These are phyloP conservation scores for Thaumatotibia leucotreta DNA, from an alignment of 1,140 invertebrate genomes.

Conservation along the genomic window DNA sequence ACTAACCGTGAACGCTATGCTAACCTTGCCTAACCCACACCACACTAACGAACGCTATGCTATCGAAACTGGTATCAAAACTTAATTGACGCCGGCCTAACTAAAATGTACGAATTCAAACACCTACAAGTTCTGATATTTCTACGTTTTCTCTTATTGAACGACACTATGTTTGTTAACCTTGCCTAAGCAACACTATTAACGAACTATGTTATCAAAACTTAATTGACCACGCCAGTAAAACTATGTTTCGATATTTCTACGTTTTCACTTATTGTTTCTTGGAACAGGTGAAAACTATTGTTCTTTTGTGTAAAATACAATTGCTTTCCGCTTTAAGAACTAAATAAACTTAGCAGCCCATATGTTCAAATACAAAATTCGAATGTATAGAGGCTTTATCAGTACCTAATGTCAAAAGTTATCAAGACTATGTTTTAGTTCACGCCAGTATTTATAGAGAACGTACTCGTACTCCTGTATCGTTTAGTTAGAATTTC, in stretches of 20 bases:
- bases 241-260: neutral
- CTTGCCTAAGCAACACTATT: neutral
- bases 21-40: slow-evolving; percentile 7
- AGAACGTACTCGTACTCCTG: neutral
- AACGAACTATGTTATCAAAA: neutral
- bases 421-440: neutral
- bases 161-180: too few species aligned
- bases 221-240: neutral
- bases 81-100: neutral
- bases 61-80: neutral
- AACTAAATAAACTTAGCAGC: neutral
- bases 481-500: neutral
- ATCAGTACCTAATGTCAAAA: neutral
- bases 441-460: neutral
- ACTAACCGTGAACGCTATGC: slow-evolving; percentile 37
- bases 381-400: neutral
- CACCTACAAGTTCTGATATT: neutral
- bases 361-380: neutral
- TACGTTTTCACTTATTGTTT: slow-evolving; percentile 5
- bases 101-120: neutral
- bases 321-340: neutral
- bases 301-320: slow-evolving; percentile 1
- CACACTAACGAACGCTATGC: slow-evolving; percentile 2
- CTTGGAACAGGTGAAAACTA: neutral
- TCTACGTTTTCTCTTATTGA: neutral